phyloP scores from a whole-genome alignment of 2,888 invertebrate genomes.

The Suillia variegata region DNA sequence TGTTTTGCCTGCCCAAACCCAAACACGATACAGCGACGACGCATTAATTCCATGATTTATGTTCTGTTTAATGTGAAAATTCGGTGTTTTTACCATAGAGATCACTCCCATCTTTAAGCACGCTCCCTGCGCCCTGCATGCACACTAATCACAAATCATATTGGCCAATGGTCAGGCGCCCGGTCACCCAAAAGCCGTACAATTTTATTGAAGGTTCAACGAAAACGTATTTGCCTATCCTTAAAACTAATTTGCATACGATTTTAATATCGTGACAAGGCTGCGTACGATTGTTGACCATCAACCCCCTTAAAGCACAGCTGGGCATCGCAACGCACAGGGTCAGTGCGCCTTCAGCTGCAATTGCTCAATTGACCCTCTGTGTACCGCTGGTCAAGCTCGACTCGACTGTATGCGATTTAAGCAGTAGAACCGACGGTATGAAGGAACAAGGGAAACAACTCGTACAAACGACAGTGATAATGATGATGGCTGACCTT shows the following conservation, averaged over 20 bases:
- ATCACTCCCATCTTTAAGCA: conserved; percentile 52
- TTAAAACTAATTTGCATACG: conserved; percentile 45
- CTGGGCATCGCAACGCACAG: conserved; percentile 29
- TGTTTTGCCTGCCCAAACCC: conserved; percentile 11
- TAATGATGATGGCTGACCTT: conserved; percentile 58
- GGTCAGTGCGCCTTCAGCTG: conserved; percentile 2
- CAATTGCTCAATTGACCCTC: conserved; percentile 23
- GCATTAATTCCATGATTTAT: conserved; percentile 56
- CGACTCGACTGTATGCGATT: too few species aligned
- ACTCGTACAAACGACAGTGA: conserved; percentile 43
- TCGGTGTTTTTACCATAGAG: conserved; percentile 54
- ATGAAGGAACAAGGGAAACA: too few species aligned
- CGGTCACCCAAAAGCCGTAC: conserved; percentile 35
- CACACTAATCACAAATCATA: conserved; percentile 47
- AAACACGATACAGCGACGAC: conserved; percentile 20
- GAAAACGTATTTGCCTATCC: conserved; percentile 17
- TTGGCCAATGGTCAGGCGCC: conserved; percentile 51
- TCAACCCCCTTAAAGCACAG: conserved; percentile 36
- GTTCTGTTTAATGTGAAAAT: conserved; percentile 56
- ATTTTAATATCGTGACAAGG: conserved; percentile 42
- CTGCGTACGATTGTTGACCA: too few species aligned
- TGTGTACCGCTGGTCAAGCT: neutral
- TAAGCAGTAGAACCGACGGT: too few species aligned
- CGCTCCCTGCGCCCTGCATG: conserved; percentile 30
- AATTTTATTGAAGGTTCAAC: conserved; percentile 47